Conservation (phyloP, 2,797 vertebrate genomes). For the Hybognathus amarus region DNA sequence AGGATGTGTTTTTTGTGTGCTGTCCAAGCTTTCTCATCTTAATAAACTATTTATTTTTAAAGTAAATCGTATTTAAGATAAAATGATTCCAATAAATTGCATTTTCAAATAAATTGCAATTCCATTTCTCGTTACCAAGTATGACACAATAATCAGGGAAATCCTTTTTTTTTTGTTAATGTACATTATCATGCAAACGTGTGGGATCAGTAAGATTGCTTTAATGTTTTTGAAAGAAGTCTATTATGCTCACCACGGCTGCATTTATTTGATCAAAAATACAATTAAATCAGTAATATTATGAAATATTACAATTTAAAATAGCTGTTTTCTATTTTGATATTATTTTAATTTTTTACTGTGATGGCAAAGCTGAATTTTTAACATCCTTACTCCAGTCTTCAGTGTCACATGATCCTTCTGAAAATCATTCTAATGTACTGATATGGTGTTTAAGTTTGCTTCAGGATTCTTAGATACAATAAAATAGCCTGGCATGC, state of each 20-base stretch:
- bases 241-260: neutral
- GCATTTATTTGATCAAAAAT: neutral
- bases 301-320: neutral
- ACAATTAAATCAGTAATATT: neutral
- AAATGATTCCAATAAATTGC: neutral
- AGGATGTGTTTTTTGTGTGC: neutral
- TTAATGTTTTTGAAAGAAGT: neutral
- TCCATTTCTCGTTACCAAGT: neutral
- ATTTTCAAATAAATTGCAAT: no score
- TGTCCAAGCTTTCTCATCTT: neutral
- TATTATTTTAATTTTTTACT: no score
- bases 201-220: neutral
- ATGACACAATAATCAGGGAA: neutral
- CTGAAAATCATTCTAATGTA: neutral
- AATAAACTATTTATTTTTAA: neutral
- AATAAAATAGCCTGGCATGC: no score
- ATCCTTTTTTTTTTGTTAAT: neutral
- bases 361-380: no score
- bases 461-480: neutral
- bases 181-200: neutral
- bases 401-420: neutral
- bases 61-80: neutral
- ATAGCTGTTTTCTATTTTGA: no score
- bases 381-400: neutral
- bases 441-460: neutral